phyloP scores from a whole-genome alignment of 1,140 invertebrate genomes.

The Drosophila dunni region DNA sequence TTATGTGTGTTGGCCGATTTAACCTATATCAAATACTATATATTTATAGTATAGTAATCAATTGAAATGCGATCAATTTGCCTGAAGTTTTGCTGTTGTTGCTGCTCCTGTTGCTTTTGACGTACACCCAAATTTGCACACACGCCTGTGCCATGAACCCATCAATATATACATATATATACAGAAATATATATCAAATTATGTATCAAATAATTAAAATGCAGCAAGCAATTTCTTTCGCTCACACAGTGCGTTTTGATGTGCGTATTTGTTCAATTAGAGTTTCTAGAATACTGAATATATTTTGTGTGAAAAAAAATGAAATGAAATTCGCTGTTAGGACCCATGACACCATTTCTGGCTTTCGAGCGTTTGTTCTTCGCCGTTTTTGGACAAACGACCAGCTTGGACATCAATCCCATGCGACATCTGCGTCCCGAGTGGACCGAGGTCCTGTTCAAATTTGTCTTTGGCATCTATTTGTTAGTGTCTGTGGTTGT shows the following conservation, averaged over 20 bases:
- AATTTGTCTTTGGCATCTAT: constrained; percentile 97
- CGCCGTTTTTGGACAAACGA: constrained; percentile 98
- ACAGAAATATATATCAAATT: constrained; percentile 9
- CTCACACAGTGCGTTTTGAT: constrained; percentile 31
- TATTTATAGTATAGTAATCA: constrained; percentile 25
- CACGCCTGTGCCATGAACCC: constrained; percentile 69
- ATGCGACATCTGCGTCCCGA: constrained; percentile 87
- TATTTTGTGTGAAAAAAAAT: constrained; percentile 1
- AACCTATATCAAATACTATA: constrained; percentile 12
- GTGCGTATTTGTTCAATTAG: constrained; percentile 16
- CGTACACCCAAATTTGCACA: constrained; percentile 62
- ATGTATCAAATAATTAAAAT: constrained; percentile 10
- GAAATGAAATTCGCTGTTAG: constrained; percentile 85
- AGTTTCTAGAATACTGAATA: neutral
- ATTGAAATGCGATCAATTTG: constrained; percentile 28
- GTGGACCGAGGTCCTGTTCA: constrained; percentile 93
- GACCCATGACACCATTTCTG: constrained; percentile 93
- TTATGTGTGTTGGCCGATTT: constrained; percentile 55
- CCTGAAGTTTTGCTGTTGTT: constrained; percentile 36
- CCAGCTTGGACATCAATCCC: constrained; percentile 92
- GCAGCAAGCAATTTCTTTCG: constrained; percentile 37
- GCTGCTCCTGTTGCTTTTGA: constrained; percentile 68
- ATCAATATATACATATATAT: constrained; percentile 31
- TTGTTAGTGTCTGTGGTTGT: constrained; percentile 99
- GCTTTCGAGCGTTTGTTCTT: constrained; percentile 99